These are phyloP conservation scores for Laothoe populi DNA, from an alignment of 2,888 invertebrate species.

Conservation along the genomic window DNA sequence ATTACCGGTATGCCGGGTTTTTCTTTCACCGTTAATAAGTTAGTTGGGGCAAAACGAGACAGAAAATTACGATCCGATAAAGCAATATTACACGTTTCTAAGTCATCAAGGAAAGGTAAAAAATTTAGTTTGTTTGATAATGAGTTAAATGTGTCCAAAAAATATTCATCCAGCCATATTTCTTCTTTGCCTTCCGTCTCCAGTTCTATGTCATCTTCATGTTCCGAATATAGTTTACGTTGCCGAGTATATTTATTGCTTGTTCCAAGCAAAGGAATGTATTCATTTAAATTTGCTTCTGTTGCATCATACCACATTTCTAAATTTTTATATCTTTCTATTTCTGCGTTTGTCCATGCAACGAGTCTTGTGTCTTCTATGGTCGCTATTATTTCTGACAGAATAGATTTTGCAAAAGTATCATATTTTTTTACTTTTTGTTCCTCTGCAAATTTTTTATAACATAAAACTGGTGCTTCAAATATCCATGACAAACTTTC, in stretches of 20 bases:
- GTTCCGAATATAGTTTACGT: conserved; percentile 30
- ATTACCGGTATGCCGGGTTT: conserved; percentile 68
- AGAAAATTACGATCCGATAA: conserved; percentile 48
- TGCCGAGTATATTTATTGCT: conserved; percentile 32
- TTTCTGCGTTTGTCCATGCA: conserved; percentile 69
- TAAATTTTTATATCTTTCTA: conserved; percentile 59
- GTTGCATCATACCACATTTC: conserved; percentile 63
- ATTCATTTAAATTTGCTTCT: conserved; percentile 46
- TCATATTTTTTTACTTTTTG: conserved; percentile 60
- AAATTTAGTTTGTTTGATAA: conserved; percentile 46
- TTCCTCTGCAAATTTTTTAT: conserved; percentile 49
- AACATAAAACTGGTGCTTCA: conserved; percentile 74
- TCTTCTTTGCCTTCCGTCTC: conserved; percentile 26
- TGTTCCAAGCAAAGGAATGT: conserved; percentile 51
- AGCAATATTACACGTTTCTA: conserved; percentile 52
- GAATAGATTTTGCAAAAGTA: conserved; percentile 58
- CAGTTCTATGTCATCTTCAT: background rate
- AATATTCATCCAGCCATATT: conserved; percentile 30
- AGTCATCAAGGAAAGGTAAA: conserved; percentile 62
- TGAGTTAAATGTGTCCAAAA: conserved; percentile 42
- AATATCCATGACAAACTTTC: conserved; percentile 82
- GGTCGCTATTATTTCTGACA: conserved; percentile 70
- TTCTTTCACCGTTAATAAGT: conserved; percentile 48
- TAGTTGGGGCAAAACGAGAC: conserved; percentile 65
- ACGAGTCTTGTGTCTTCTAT: conserved; percentile 65